Base-by-base conservation (phyloP, 1,140 invertebrate genomes). In the Sinonovacula constricta region DNA sequence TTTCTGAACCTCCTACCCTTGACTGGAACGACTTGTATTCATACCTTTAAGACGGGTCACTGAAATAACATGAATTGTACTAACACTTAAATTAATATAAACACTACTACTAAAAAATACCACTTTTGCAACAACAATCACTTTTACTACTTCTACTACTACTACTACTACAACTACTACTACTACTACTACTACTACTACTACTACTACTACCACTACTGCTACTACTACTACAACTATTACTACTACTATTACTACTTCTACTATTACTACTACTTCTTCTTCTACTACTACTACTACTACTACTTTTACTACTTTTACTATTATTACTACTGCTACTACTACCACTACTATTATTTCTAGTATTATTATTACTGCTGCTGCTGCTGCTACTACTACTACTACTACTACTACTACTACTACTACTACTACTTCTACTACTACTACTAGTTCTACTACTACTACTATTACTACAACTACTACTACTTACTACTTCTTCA, bases 371-470 rank as follows among this genome's bases (percentile, higher is more conserved):
- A 26, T 54, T 22, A 1, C 10, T 71, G 71, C 63, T 71, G 71
- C 70, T 72, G 71, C 70, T 72, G 71, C 65, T 72, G 14, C 66
- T 72, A 72, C 63, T 72, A 72, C 70, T 72, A 72, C 63, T 72
- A 72, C 66, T 70, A 72, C 63, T 72, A 72, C 70, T 72, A 71
- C 63, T 72, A 71, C 65, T 70, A 72, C 66, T 71, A 72, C 66
- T 72, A 34, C 63, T 72, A 72, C n/a, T 62, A 51, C 39, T 79
- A 72, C 34, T 79, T n/a, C 36, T 78, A 63, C 67, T 72, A 22
- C 22, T 66, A 79, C 53, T 33, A 80, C 70, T 77, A 80, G 28
- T 71, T 72, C 63, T 71, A 72, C 70, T 72, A 72, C 70, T 72
- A 76, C 68, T 76, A 76, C 68, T 76, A 76, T 36, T 76, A 76